phyloP scores from a whole-genome alignment of 2,113 vertebrate species.

The Scomber scombrus region DNA sequence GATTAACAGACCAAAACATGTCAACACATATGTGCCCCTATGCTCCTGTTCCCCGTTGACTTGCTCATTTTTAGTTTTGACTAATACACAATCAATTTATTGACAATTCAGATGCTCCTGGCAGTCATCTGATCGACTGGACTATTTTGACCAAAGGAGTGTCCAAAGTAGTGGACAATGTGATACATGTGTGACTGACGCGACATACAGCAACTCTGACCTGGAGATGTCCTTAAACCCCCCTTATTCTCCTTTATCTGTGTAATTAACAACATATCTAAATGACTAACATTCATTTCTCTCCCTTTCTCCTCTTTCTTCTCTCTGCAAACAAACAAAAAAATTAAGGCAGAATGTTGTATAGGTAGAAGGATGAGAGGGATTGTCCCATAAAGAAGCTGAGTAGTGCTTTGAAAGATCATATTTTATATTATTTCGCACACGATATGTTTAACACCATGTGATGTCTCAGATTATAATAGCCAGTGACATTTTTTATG shows the following conservation, averaged over 20 bases:
- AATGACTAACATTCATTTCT: slow-evolving; percentile 62
- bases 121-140: slow-evolving; percentile 70
- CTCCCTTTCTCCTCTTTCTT: slow-evolving; percentile 35
- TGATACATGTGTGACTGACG: slow-evolving; percentile 67
- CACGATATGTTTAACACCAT: slow-evolving; percentile 47
- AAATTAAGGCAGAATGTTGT: slow-evolving; percentile 54
- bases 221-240: slow-evolving; percentile 56
- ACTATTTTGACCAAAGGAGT: slow-evolving; percentile 80
- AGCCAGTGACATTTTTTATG: slow-evolving; percentile 53
- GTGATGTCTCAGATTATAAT: slow-evolving; percentile 60
- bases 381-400: slow-evolving; percentile 48
- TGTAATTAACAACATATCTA: slow-evolving; percentile 67
- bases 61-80: slow-evolving; percentile 66
- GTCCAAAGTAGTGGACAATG: slow-evolving; percentile 75
- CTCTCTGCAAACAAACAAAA: slow-evolving; percentile 42
- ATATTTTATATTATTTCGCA: slow-evolving; percentile 60
- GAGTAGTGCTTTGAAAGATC: slow-evolving; percentile 46
- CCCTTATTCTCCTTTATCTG: slow-evolving; percentile 31
- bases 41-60: slow-evolving; percentile 68
- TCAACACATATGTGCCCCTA: slow-evolving; percentile 76
- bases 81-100: slow-evolving; percentile 73
- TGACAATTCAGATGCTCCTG: slow-evolving; percentile 66
- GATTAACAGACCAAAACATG: slow-evolving; percentile 79
- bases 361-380: slow-evolving; percentile 61
- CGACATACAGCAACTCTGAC: slow-evolving; percentile 48